phyloP scores from a whole-genome alignment of 2,113 vertebrate genomes.

The Nyctereutes procyonoides region DNA sequence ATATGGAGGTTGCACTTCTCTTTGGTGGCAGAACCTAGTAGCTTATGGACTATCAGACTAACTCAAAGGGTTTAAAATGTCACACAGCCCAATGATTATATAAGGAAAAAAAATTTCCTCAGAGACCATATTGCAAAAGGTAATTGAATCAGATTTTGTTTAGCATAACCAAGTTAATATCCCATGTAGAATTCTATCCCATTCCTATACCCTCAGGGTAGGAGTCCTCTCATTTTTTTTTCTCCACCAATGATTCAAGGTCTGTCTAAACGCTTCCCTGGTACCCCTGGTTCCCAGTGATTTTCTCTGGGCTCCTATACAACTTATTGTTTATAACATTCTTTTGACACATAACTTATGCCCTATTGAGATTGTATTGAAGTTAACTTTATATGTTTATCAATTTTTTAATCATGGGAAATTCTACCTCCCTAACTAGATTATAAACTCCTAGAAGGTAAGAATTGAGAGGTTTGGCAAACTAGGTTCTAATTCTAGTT shows the following conservation, averaged over 20 bases:
- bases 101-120: not conserved
- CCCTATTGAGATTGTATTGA: not conserved
- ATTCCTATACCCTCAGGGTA: not conserved
- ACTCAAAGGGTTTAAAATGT: not conserved
- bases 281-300: not conserved
- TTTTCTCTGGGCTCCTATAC: not conserved
- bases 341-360: not conserved
- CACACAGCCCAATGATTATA: not conserved
- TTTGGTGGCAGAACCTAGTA: not conserved
- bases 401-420: conserved; percentile 15
- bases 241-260: not conserved
- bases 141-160: not conserved
- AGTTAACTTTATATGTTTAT: conserved; percentile 44
- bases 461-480: not conserved
- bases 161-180: not conserved
- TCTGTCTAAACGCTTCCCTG: not conserved
- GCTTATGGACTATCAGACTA: not conserved
- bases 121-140: not conserved
- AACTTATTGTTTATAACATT: not conserved
- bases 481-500: not conserved
- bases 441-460: not conserved
- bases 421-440: not conserved
- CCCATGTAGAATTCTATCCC: not conserved
- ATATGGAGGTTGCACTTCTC: not conserved
- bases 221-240: not conserved